Base-by-base conservation (phyloP, 2,113 vertebrate genomes). In the Uria aalge region DNA sequence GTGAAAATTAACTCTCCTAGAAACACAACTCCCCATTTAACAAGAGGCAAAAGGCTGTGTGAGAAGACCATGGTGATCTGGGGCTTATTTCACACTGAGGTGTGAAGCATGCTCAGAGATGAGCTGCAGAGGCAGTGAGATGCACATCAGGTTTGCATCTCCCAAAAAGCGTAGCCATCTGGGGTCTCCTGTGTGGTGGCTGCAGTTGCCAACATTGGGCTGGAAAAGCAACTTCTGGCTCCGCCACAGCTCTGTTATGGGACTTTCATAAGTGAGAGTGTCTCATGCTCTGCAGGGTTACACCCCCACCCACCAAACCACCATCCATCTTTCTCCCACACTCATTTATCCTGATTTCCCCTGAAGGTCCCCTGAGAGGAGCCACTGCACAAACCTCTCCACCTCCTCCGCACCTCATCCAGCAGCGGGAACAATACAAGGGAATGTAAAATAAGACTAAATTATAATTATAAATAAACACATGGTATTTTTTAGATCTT, bases 121-220 rank as follows among this genome's bases (percentile, higher is more conserved):
- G 5, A 77, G 78, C 72, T 55, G 55, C 24, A 48, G 75, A 45
- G 36, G 48, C 55, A 71, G 34, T 0, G 24, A 81, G 53, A 20
- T 0, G 5, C 29, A 48, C 23, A 2, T 27, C 1, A 0, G 4
- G 34, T 74, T 56, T 50, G 34, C 53, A 52, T 15, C 41, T 77
- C 71, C 53, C 43, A 38, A 6, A 45, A 82, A 67, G 14, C 8
- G 0, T 14, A 5, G 36, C 52, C 26, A 11, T 14, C 45, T 8
- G 0, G 6, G 8, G 43, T 40, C 57, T 68, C 56, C 75, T 27
- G 20, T 16, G 48, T 1, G 2, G 79, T 5, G 11, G 66, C 52
- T 11, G 30, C 77, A 43, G 38, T 3, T 38, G 34, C 59, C n/a
- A n/a, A 16, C 1, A 6, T 47, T 24, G 72, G 23, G 43, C 52